Evolutionary conservation across 2,113 vertebrate genomes (phyloP), one percentile per base, ranked within the genome.

Genomic region (Grammomys surdaster): DNA sequence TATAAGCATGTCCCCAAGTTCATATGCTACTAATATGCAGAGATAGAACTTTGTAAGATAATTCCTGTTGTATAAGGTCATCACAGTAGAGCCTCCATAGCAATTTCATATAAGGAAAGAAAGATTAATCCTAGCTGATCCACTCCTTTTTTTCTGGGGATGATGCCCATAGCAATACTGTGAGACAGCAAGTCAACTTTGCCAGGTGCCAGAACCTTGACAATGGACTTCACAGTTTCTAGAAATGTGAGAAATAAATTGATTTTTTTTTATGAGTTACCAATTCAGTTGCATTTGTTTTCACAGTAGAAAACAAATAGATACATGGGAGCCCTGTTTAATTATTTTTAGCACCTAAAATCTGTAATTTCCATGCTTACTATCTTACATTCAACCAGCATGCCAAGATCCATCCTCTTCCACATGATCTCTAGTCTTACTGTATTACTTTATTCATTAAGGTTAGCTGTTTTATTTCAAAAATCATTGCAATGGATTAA

Each of bases 1-100:
- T 43, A 2, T 26, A 31, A 28, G 14, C 22, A 19, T 11, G 26
- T 33, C 43, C 28, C 28, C 48, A 70, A 87, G 43, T 70, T 80
- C 60, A 43, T 28, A 43, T 67, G 65, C 19, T 9, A 17, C 1
- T 81, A 12, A 33, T 40, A 72, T 51, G 28, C 72, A 11, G 51
- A 63, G 36, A 16, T 8, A 1, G 40, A 4, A 19, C 10, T n/a
- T 73, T 63, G 31, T 58, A 17, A 73, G n/a, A 1, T 51, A 40
- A 24, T 33, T 63, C n/a, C 17, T 17, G 16, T 40, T 73, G 26
- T 28, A 60, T 11, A 26, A 28, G 10, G 31, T 16, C 22, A 51
- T 81, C 6, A 48, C 16, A 16, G 10, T n/a, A 6, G 6, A 13
- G 0, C 0, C 4, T 5, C 2, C 7, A 40, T 2, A 73, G 36